Conservation (phyloP, 1,140 invertebrate genomes). For the Diachasma alloeum region DNA sequence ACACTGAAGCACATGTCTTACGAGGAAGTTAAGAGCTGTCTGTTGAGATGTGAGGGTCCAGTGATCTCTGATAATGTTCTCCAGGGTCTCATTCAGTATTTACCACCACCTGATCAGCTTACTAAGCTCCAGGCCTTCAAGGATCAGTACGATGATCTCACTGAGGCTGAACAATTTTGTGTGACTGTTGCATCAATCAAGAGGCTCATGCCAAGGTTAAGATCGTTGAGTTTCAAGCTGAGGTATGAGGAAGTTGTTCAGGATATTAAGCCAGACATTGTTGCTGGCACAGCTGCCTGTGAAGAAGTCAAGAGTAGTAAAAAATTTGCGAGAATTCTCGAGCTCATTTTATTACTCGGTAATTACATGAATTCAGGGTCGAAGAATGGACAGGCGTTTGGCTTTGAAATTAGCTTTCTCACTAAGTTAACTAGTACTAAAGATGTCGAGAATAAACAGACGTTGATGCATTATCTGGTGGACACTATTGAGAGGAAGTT, state of each 20-base stretch:
- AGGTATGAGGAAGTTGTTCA: conserved; percentile 82
- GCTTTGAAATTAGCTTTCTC: conserved; percentile 96
- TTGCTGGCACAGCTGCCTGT: conserved; percentile 93
- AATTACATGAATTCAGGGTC: conserved; percentile 97
- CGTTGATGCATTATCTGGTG: conserved; percentile 91
- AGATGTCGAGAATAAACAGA: conserved; percentile 91
- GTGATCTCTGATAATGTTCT: conserved; percentile 83
- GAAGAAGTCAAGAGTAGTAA: conserved; percentile 91
- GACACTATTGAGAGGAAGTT: conserved; percentile 89
- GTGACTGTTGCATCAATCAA: conserved; percentile 88
- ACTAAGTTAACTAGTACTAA: conserved; percentile 96
- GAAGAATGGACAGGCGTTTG: conserved; percentile 91
- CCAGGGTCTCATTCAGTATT: conserved; percentile 85
- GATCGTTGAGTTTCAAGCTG: conserved; percentile 91
- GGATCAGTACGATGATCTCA: conserved; percentile 81
- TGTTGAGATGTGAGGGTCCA: conserved; percentile 86
- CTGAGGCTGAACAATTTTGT: conserved; percentile 94
- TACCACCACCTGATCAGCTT: conserved; percentile 90
- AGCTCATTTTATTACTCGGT: conserved; percentile 88
- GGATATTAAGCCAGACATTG: conserved; percentile 95
- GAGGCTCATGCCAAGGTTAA: conserved; percentile 84
- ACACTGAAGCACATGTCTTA: conserved; percentile 90
- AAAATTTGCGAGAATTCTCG: conserved; percentile 90
- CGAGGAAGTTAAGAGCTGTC: conserved; percentile 83
- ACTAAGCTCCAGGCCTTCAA: conserved; percentile 83